A percentile compares a stretch with the other conserved stretches of the same genome.
Conservation (phyloP, 2,888 invertebrate genomes). For the Xylota sylvarum region DNA sequence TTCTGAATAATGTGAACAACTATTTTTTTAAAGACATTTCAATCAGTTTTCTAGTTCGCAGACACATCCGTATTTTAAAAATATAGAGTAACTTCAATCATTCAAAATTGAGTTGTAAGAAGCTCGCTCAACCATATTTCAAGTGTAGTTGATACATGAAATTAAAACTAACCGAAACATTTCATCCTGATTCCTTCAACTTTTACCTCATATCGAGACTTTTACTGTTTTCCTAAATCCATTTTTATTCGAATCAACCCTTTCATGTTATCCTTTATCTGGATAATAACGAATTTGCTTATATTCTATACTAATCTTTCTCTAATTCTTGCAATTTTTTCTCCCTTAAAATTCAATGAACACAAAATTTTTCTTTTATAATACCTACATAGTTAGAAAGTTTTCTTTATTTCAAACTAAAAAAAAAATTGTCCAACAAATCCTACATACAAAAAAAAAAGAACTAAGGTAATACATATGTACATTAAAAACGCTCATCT, state of each 20-base stretch:
- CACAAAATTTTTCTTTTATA: constrained; percentile 6
- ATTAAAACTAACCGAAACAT: too few species aligned
- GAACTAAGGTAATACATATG: constrained; percentile 5
- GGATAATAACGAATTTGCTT: background rate
- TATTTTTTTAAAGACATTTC: too few species aligned
- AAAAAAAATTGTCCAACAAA: constrained; percentile 6
- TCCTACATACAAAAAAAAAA: constrained; percentile 15
- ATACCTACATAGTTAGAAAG: background rate
- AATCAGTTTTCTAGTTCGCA: too few species aligned
- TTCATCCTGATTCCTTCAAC: too few species aligned
- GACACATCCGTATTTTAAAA: too few species aligned
- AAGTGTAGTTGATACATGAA: too few species aligned
- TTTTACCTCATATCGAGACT: background rate
- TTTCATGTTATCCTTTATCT: background rate
- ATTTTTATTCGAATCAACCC: background rate
- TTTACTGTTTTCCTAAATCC: background rate
- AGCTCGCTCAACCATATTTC: too few species aligned
- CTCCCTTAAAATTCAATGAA: background rate
- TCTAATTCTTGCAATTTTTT: background rate
- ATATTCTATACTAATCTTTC: background rate
- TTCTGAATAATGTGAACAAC: too few species aligned
- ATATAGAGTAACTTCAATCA: too few species aligned
- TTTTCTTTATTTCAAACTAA: background rate
- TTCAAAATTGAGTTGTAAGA: too few species aligned
- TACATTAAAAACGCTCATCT: constrained; percentile 29